Conservation (phyloP, 1,140 invertebrate species). For the Drosophila leontia region DNA sequence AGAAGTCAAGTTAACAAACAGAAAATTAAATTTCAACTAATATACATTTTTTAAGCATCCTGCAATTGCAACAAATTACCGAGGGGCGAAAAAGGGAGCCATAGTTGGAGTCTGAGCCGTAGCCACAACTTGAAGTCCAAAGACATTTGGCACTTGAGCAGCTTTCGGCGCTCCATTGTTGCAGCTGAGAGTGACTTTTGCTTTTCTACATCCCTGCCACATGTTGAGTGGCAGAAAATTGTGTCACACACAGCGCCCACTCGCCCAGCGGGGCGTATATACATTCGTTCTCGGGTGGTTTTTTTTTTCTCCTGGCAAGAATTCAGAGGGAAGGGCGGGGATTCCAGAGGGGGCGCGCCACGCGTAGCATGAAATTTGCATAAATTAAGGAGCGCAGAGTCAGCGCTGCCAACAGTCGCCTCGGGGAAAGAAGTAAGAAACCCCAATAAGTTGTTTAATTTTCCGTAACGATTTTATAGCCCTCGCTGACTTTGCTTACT, state of each 20-base stretch:
- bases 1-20: constrained; percentile 54
- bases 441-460: constrained; percentile 75
- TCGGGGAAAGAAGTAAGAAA: constrained; percentile 15
- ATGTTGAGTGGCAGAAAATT: constrained; percentile 79
- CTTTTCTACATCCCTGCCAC: constrained; percentile 59
- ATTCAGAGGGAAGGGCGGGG: not conserved
- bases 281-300: not conserved
- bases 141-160: constrained; percentile 74
- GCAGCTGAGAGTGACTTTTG: constrained; percentile 53
- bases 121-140: constrained; percentile 30
- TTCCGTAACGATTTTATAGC: constrained; percentile 69
- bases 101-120: not conserved
- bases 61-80: constrained; percentile 71
- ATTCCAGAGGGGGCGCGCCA: constrained; percentile 41
- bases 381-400: constrained; percentile 69
- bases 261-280: constrained; percentile 33
- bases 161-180: constrained; percentile 68
- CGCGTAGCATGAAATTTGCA: constrained; percentile 80
- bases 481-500: constrained; percentile 54
- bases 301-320: not conserved
- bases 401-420: constrained; percentile 39
- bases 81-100: not conserved
- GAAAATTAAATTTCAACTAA: constrained; percentile 76
- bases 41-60: constrained; percentile 69
- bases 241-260: constrained; percentile 58